Percentiles rank a stretch among this genome's conserved stretches.
phyloP scores from a whole-genome alignment of 1,140 invertebrate genomes.

The Diabrotica undecimpunctata region DNA sequence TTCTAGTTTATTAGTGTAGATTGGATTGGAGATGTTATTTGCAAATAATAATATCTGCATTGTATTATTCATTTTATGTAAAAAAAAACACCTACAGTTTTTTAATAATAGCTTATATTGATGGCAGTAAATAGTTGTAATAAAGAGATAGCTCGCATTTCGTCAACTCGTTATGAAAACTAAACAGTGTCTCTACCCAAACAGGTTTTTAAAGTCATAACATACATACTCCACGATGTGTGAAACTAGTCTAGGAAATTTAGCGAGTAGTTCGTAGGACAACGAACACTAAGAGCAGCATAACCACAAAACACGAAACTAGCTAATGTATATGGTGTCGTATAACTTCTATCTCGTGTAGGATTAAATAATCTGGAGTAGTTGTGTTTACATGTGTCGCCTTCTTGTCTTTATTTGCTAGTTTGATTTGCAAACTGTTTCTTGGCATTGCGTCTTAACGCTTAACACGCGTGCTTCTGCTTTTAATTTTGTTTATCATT shows the following conservation, averaged over 20 bases:
- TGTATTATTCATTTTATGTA: too few species aligned
- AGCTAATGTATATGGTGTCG: slow-evolving; percentile 22
- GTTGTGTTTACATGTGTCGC: slow-evolving; percentile 29
- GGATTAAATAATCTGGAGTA: slow-evolving; percentile 11
- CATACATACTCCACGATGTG: background rate
- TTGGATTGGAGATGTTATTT: too few species aligned
- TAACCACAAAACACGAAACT: slow-evolving; percentile 18
- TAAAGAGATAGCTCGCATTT: too few species aligned
- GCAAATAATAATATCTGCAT: too few species aligned
- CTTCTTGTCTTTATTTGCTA: slow-evolving; percentile 17
- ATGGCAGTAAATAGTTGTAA: too few species aligned
- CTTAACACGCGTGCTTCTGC: too few species aligned
- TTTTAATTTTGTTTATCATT: too few species aligned
- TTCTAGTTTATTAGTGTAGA: too few species aligned
- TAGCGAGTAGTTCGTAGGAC: background rate
- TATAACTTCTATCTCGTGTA: slow-evolving; percentile 18
- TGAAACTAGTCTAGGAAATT: slow-evolving; percentile 4
- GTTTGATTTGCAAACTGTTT: slow-evolving; percentile 28
- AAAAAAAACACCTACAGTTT: too few species aligned
- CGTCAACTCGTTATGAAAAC: too few species aligned
- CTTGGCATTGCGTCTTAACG: too few species aligned
- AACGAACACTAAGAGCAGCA: background rate
- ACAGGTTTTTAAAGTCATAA: background rate
- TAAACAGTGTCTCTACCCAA: background rate
- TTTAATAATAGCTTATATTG: too few species aligned